These are phyloP conservation scores for Apodemus agrarius DNA, from an alignment of 2,797 vertebrate genomes.

Conservation along the genomic window DNA sequence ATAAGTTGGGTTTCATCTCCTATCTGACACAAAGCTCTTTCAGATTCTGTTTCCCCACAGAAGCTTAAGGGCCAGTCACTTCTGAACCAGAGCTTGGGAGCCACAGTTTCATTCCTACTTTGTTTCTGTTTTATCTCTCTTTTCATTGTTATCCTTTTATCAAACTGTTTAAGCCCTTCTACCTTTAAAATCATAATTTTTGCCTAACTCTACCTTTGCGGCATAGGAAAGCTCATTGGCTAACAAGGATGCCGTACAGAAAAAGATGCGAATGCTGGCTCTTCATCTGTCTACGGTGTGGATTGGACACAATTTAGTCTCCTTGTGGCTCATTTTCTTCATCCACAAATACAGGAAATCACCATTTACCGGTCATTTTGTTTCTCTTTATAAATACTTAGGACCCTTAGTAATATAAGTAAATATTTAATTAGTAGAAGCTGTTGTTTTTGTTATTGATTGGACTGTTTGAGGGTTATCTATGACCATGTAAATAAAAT, in stretches of 20 bases:
- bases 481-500: neutral
- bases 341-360: neutral
- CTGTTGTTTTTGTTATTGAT: neutral
- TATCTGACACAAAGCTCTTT: neutral
- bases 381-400: neutral
- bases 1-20: neutral
- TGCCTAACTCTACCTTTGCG: neutral
- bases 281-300: neutral
- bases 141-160: neutral
- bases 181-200: neutral
- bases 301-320: neutral
- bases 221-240: neutral
- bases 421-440: neutral
- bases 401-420: neutral
- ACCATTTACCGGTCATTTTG: neutral
- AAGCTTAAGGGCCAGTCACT: neutral
- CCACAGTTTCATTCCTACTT: neutral
- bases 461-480: neutral
- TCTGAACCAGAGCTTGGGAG: neutral
- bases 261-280: neutral
- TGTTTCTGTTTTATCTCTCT: neutral
- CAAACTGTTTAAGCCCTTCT: neutral
- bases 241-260: neutral
- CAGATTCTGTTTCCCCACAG: neutral
- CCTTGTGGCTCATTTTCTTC: neutral